Evolutionary conservation across 1,140 invertebrate species (phyloP), one percentile per base, ranked within the genome.

Genomic region (Dufourea novaeangliae): DNA sequence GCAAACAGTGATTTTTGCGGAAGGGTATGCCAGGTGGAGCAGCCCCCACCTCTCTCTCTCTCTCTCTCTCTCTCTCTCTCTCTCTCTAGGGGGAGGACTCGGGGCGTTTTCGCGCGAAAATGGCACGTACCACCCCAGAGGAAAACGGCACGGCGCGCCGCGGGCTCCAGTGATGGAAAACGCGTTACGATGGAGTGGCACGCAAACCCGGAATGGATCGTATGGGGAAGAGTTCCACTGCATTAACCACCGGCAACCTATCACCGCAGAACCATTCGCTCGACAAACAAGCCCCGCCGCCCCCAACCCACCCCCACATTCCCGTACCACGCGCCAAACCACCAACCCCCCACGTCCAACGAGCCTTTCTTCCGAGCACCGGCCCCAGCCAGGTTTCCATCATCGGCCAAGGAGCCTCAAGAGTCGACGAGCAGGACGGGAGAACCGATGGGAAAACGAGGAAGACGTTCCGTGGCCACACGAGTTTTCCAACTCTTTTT

Each of bases 171-270:
- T 82, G 87, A 86, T 89, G 88, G 88, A 86, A 84, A 89, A 89
- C 87, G 80, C 87, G 87, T 87, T 84, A 87, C 86, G 81, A 84
- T 86, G 84, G 87, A 88, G 82, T 85, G 82, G 79, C 87, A 85
- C 87, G 87, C 79, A 80, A 88, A 41, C 68, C 54, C 32, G 76
- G 82, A 86, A 89, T 88, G 87, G 82, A 86, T 84, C 83, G 69
- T 81, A 80, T 73, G 70, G 76, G 79, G 37, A 83, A 81, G 76
- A 79, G 72, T 85, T 82, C 79, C 72, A 41, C 75, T 78, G 79
- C 87, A 89, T 88, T 88, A 88, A 89, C 81, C 80, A 83, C 79
- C 80, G 59, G 73, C 78, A 76, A 80, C 59, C 71, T 76, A 84
- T 83, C 79, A 67, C 52, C n/a, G 54, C 63, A 83, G 64, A 85